A percentile compares a stretch with the other conserved stretches of the same genome.
These are phyloP conservation scores for Planococcus citri DNA, from an alignment of 1,140 invertebrate species.

Conservation along the genomic window DNA sequence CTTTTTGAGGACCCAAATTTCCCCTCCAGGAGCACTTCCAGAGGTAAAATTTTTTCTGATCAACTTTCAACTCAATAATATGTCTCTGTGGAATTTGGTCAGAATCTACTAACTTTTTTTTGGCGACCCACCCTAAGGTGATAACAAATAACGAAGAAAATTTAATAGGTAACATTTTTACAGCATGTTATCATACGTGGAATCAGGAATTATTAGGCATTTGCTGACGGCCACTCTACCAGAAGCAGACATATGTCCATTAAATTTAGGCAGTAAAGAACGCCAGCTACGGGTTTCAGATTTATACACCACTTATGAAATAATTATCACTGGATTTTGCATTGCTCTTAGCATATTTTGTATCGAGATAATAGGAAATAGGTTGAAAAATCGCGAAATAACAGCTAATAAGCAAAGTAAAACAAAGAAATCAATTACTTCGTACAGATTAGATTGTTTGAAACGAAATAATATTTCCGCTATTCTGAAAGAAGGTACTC, in stretches of 20 bases:
- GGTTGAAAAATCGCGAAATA: neutral
- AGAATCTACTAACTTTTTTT: too few species aligned
- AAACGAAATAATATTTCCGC: neutral
- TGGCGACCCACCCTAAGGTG: too few species aligned
- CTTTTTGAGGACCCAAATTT: too few species aligned
- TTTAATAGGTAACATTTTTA: too few species aligned
- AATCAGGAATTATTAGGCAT: slow-evolving; percentile 57
- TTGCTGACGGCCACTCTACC: slow-evolving; percentile 47
- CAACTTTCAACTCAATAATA: too few species aligned
- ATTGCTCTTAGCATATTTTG: slow-evolving; percentile 33
- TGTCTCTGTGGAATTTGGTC: too few species aligned
- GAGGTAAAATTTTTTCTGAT: too few species aligned
- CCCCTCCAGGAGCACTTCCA: too few species aligned
- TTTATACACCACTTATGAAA: slow-evolving; percentile 54
- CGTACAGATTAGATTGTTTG: neutral
- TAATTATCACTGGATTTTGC: slow-evolving; percentile 46
- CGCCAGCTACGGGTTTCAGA: slow-evolving; percentile 53
- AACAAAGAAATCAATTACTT: neutral
- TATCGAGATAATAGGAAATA: neutral
- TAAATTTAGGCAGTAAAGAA: slow-evolving; percentile 64
- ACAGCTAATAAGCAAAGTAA: neutral
- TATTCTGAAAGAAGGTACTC: neutral
- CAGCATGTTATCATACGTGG: slow-evolving; percentile 50
- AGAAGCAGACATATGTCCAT: slow-evolving; percentile 57
- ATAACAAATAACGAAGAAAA: too few species aligned